phyloP scores from a whole-genome alignment of 2,113 vertebrate species.

The Mungos mungo region DNA sequence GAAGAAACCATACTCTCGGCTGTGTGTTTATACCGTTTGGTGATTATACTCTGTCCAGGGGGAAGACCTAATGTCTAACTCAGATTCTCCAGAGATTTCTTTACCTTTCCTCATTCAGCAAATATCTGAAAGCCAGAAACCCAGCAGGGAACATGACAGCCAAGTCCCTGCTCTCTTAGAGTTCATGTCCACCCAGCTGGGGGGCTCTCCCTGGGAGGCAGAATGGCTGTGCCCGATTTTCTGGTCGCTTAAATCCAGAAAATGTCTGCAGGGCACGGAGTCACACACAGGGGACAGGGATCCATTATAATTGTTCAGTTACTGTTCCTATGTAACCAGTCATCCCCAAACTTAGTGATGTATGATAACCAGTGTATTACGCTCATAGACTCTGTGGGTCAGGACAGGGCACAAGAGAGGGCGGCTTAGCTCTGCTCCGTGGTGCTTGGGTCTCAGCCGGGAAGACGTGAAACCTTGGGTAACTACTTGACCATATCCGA shows the following conservation, averaged over 20 bases:
- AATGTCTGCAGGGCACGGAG: background rate
- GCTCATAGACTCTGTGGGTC: background rate
- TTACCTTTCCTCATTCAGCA: background rate
- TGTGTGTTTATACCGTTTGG: fast-evolving
- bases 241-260: background rate
- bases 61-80: background rate
- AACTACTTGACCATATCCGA: fast-evolving
- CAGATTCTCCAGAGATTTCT: background rate
- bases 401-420: background rate
- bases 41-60: background rate
- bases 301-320: background rate
- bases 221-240: background rate
- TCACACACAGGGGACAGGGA: background rate
- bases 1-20: background rate
- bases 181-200: background rate
- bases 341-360: background rate
- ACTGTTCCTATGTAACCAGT: background rate
- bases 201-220: background rate
- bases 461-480: background rate
- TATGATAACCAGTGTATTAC: no score
- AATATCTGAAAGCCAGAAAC: background rate
- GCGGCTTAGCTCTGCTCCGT: background rate
- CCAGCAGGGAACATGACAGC: background rate
- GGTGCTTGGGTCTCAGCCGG: background rate
- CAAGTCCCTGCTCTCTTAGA: background rate